Evolutionary conservation across 1,140 invertebrate genomes (phyloP).

Genomic region (Anastrepha obliqua): DNA sequence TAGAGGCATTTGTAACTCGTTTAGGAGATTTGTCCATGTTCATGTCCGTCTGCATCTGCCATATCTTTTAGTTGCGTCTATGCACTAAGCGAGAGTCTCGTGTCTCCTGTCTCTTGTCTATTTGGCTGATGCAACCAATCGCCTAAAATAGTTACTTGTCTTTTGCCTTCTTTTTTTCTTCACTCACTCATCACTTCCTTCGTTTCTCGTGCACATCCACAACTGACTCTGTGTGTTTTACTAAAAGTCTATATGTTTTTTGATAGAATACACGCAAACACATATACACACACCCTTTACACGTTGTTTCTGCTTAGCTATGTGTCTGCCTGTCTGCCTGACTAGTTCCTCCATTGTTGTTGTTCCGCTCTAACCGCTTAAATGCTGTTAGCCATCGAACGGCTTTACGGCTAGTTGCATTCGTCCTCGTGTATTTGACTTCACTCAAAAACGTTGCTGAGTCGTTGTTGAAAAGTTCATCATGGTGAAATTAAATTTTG

Average conservation of each 20-base stretch:
- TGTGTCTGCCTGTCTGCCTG: background rate
- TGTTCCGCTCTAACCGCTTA: background rate
- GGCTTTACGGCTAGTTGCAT: background rate
- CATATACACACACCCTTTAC: too few relatives aligned
- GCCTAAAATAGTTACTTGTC: slow-evolving; percentile 12
- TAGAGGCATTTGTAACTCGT: slow-evolving; percentile 56
- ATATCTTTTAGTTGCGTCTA: background rate
- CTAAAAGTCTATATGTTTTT: background rate
- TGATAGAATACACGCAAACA: too few relatives aligned
- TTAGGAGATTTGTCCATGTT: slow-evolving; percentile 53
- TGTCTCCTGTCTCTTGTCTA: background rate
- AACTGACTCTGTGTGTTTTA: background rate
- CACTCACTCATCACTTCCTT: background rate
- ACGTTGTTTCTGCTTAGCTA: too few relatives aligned
- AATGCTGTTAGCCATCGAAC: background rate
- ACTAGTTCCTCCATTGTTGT: background rate
- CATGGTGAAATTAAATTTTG: slow-evolving; percentile 51
- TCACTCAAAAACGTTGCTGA: slow-evolving; percentile 29
- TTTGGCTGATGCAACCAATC: slow-evolving; percentile 37
- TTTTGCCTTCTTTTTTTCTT: background rate
- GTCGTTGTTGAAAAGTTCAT: slow-evolving; percentile 50
- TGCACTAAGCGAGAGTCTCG: background rate
- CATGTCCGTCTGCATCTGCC: slow-evolving; percentile 19
- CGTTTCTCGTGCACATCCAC: background rate
- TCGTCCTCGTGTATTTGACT: slow-evolving; percentile 11